Evolutionary conservation across 2,888 invertebrate species (phyloP).

Genomic region (Caenorhabditis panamensis): DNA sequence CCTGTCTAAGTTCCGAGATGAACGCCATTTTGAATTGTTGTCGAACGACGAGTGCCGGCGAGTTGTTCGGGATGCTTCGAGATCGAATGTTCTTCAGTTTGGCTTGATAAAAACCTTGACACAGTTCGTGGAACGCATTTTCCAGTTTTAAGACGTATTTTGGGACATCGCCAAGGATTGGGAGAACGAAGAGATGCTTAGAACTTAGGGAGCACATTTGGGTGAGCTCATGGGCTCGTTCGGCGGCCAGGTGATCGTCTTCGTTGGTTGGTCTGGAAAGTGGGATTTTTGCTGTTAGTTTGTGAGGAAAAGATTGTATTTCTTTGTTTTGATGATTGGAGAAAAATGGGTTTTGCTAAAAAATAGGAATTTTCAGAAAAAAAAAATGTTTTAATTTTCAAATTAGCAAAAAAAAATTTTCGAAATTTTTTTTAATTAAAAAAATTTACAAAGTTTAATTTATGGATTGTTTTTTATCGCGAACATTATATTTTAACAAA

Average conservation of each 20-base stretch:
- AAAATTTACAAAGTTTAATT: too few relatives aligned
- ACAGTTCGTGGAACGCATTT: conserved; percentile 93
- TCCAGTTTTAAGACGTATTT: conserved; percentile 86
- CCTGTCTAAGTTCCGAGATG: conserved; percentile 93
- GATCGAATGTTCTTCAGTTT: conserved; percentile 85
- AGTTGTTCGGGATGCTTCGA: conserved; percentile 77
- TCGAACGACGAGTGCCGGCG: conserved; percentile 89
- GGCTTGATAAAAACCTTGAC: conserved; percentile 92
- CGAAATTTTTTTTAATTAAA: too few relatives aligned
- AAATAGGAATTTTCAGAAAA: too few relatives aligned
- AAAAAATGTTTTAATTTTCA: too few relatives aligned
- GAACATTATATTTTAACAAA: too few relatives aligned
- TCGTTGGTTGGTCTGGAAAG: conserved; percentile 70
- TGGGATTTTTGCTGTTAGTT: too few relatives aligned
- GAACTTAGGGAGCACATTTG: conserved; percentile 92
- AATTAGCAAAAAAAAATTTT: too few relatives aligned
- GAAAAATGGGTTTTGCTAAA: too few relatives aligned
- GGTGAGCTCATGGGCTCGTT: conserved; percentile 92
- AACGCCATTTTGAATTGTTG: conserved; percentile 98
- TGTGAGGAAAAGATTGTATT: too few relatives aligned
- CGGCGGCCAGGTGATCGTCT: conserved; percentile 87
- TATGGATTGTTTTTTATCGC: too few relatives aligned
- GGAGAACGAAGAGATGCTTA: conserved; percentile 93
- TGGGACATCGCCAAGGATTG: conserved; percentile 81
- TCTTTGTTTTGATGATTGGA: too few relatives aligned